Evolutionary conservation across 2,797 vertebrate species (phyloP).

Genomic region (Margarornis squamiger): DNA sequence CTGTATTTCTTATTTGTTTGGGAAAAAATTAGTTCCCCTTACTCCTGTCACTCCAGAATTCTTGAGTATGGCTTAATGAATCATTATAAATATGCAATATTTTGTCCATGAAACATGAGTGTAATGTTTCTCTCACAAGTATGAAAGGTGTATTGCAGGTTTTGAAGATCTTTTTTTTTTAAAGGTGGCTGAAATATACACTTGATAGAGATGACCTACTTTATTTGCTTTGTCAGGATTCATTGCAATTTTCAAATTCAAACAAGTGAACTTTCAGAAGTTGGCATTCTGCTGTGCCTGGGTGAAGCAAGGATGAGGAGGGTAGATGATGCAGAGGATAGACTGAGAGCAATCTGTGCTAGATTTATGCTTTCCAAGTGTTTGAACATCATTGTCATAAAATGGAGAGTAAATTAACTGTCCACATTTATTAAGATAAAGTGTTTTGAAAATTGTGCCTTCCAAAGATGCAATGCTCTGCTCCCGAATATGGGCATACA

Average conservation of each 20-base stretch:
- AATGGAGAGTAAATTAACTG: not conserved
- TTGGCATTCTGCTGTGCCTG: not conserved
- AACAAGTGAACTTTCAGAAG: not conserved
- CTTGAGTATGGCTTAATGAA: not conserved
- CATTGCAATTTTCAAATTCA: not conserved
- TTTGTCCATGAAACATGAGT: not conserved
- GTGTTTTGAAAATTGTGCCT: not conserved
- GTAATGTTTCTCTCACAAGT: not conserved
- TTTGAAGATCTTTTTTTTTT: not conserved
- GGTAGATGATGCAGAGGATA: not conserved
- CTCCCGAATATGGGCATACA: not conserved
- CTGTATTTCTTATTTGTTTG: not conserved
- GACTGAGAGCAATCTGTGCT: not conserved
- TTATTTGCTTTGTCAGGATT: slow-evolving; percentile 27
- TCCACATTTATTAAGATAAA: not conserved
- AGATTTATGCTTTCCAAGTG: not conserved
- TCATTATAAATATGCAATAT: not conserved
- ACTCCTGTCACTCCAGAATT: not conserved
- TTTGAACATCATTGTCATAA: not conserved
- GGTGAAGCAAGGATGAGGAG: not conserved
- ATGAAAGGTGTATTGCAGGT: not conserved
- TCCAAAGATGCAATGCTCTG: not conserved
- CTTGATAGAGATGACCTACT: not conserved
- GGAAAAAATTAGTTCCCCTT: not conserved
- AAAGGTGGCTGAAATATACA: not conserved